These are phyloP conservation scores for Struthio camelus DNA, from an alignment of 2,113 vertebrate genomes.

Conservation along the genomic window DNA sequence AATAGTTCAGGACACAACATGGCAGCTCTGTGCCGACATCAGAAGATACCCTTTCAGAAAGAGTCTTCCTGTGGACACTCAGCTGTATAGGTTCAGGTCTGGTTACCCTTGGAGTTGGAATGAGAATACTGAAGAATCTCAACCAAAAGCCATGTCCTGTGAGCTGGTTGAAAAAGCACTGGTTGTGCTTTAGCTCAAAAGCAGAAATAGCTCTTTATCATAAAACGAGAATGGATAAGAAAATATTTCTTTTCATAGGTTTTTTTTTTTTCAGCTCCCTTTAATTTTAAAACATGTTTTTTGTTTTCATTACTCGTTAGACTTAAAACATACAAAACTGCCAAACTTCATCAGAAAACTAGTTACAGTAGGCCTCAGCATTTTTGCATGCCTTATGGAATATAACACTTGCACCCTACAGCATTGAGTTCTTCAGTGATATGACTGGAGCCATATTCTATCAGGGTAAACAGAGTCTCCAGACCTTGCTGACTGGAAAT, in stretches of 20 bases:
- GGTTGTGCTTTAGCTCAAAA: neutral
- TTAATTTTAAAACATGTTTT: neutral
- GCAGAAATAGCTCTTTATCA: neutral
- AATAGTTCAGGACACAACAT: neutral
- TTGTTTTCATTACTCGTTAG: neutral
- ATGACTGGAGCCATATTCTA: neutral
- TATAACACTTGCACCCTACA: neutral
- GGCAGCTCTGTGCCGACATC: neutral
- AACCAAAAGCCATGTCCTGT: neutral
- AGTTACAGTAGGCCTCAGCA: neutral
- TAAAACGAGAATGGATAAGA: neutral
- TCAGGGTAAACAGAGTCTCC: slow-evolving; percentile 13
- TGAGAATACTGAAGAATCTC: neutral
- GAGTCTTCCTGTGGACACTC: neutral
- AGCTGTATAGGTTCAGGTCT: neutral
- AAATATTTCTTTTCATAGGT: neutral
- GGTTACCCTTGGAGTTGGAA: neutral
- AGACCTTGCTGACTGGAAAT: neutral
- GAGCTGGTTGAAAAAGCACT: neutral
- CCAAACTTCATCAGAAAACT: neutral
- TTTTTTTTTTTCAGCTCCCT: neutral
- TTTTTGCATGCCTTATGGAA: neutral
- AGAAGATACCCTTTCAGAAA: neutral
- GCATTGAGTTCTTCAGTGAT: neutral
- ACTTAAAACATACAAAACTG: slow-evolving; percentile 16